These are phyloP conservation scores for Norana najaformis DNA, from an alignment of 2,888 invertebrate species.

Conservation along the genomic window DNA sequence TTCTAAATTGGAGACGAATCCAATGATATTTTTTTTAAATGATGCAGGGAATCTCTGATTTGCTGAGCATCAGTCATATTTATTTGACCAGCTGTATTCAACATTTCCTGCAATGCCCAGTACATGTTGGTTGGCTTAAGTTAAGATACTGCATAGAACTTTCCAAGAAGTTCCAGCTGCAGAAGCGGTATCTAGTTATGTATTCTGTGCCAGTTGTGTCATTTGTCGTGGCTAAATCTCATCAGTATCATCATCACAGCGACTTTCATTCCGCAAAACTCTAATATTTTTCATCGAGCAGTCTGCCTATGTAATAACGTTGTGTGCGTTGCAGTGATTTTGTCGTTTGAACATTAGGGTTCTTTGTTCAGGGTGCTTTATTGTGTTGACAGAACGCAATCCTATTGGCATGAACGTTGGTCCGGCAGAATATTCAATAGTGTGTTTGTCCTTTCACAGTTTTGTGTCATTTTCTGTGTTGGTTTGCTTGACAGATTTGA, in stretches of 20 bases:
- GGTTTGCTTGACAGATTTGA: background rate
- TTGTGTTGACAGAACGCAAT: conserved; percentile 1
- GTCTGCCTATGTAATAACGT: background rate
- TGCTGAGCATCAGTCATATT: background rate
- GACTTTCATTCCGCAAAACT: background rate
- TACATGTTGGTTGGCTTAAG: background rate
- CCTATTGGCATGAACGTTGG: background rate
- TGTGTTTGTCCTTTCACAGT: background rate
- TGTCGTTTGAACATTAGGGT: background rate
- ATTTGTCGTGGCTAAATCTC: background rate
- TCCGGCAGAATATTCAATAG: background rate
- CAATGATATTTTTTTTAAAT: too few species aligned
- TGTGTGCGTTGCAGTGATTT: conserved; percentile 2
- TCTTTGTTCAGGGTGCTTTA: background rate
- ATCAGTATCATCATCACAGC: background rate
- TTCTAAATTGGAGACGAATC: background rate
- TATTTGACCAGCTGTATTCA: background rate
- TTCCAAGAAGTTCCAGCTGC: background rate
- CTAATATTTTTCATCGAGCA: background rate
- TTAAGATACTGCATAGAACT: background rate
- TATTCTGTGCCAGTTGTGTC: too few species aligned
- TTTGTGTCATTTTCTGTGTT: background rate
- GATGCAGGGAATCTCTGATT: background rate
- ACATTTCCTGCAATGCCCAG: background rate
- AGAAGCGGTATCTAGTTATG: background rate